These are phyloP conservation scores for Paguma larvata DNA, from an alignment of 2,797 vertebrate species.

Conservation along the genomic window DNA sequence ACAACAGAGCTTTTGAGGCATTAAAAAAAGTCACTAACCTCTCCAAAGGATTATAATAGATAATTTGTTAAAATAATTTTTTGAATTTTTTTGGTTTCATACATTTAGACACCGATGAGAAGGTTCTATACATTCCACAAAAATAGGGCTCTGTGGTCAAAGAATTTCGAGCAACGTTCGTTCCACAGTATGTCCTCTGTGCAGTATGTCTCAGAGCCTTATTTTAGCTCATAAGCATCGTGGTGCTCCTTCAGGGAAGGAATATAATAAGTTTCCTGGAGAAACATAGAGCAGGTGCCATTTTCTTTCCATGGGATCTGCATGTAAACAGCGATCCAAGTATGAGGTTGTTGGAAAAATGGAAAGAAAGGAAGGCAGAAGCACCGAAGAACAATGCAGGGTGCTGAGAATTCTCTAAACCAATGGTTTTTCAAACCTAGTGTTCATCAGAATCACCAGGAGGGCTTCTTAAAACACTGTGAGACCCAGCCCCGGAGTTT, in stretches of 20 bases:
- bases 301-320: conserved; percentile 4
- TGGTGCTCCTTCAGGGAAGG: background rate
- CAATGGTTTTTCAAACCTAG: background rate
- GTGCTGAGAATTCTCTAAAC: background rate
- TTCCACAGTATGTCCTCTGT: background rate
- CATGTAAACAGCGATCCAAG: conserved; percentile 37
- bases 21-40: conserved; percentile 28
- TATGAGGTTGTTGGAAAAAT: background rate
- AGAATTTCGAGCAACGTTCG: conserved; percentile 27
- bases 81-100: conserved; percentile 29
- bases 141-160: conserved; percentile 16
- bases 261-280: background rate
- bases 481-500: background rate
- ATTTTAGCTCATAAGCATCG: background rate
- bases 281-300: background rate
- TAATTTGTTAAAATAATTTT: background rate
- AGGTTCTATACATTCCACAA: conserved; percentile 24
- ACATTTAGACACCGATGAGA: conserved; percentile 16
- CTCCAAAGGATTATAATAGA: background rate
- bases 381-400: background rate
- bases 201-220: background rate
- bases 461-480: background rate
- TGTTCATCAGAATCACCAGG: background rate
- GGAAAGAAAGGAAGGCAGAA: background rate
- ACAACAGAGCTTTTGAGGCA: background rate